Conservation (phyloP, 2,797 vertebrate genomes). For the Microtus agrestis region DNA sequence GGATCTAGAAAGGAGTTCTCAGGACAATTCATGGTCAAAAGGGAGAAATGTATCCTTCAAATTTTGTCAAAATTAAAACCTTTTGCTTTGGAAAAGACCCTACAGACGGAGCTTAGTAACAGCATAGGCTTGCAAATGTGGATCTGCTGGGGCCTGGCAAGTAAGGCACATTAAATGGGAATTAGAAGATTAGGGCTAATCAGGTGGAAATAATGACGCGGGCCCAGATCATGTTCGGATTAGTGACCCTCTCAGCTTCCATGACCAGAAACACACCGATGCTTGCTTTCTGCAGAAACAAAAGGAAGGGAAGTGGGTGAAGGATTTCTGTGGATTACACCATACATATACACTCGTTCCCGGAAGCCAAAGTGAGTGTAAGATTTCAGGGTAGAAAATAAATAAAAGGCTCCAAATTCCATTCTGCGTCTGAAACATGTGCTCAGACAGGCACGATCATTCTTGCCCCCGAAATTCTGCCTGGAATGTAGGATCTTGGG, state of each 20-base stretch:
- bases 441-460: conserved; percentile 58
- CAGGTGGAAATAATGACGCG: neutral
- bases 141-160: neutral
- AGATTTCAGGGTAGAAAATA: conserved; percentile 36
- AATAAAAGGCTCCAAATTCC: conserved; percentile 59
- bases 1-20: neutral
- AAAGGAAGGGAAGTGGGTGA: neutral
- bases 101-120: neutral
- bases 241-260: neutral
- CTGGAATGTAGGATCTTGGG: conserved; percentile 71
- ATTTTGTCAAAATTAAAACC: conserved; percentile 30
- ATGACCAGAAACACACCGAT: neutral
- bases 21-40: neutral
- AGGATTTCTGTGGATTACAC: neutral
- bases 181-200: neutral
- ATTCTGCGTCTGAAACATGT: conserved; percentile 63
- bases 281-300: conserved; percentile 18
- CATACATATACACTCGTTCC: neutral
- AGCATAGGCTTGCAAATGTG: neutral
- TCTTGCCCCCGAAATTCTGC: conserved; percentile 56
- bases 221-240: neutral
- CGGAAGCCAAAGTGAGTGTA: conserved; percentile 40
- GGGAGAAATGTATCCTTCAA: neutral
- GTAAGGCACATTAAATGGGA: neutral
- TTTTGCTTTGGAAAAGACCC: neutral